A percentile compares a stretch with the other conserved stretches of the same genome.
phyloP scores from a whole-genome alignment of 64 coral and sea anemone species.

The Porites australiensis region DNA sequence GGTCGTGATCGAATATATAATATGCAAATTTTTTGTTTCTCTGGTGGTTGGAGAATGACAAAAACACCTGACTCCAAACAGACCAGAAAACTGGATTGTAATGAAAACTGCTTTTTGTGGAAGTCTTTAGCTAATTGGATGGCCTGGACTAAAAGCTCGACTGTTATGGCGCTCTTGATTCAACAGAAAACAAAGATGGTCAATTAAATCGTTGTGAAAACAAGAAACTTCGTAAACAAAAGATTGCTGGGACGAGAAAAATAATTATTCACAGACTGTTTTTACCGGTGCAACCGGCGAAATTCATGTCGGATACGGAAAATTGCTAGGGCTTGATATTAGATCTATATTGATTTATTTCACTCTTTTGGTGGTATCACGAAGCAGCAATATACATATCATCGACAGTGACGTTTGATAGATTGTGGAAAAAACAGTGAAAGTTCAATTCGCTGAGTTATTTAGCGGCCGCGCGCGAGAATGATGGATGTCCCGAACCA shows the following conservation, averaged over 20 bases:
- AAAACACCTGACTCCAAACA: background rate
- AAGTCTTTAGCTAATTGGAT: constrained; percentile 55
- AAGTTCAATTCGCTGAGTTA: background rate
- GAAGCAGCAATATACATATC: background rate
- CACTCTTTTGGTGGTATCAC: background rate
- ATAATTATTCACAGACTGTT: constrained; percentile 35
- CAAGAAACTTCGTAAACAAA: constrained; percentile 44
- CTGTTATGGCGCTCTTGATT: constrained; percentile 29
- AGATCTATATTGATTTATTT: background rate
- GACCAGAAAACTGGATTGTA: background rate
- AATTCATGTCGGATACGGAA: background rate
- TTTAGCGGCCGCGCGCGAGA: background rate
- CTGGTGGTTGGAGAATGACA: background rate
- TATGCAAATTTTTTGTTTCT: constrained; percentile 20
- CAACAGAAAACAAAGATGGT: constrained; percentile 66
- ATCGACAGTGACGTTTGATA: background rate
- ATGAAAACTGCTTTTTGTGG: constrained; percentile 19
- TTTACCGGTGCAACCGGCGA: background rate
- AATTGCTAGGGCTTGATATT: background rate
- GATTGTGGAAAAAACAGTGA: background rate
- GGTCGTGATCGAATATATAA: background rate
- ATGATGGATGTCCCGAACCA: background rate
- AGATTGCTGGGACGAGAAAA: background rate
- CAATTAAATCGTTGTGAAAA: constrained; percentile 72
- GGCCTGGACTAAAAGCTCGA: background rate